phyloP scores from a whole-genome alignment of 64 coral and sea anemone genomes.

The Stylophora pistillata region DNA sequence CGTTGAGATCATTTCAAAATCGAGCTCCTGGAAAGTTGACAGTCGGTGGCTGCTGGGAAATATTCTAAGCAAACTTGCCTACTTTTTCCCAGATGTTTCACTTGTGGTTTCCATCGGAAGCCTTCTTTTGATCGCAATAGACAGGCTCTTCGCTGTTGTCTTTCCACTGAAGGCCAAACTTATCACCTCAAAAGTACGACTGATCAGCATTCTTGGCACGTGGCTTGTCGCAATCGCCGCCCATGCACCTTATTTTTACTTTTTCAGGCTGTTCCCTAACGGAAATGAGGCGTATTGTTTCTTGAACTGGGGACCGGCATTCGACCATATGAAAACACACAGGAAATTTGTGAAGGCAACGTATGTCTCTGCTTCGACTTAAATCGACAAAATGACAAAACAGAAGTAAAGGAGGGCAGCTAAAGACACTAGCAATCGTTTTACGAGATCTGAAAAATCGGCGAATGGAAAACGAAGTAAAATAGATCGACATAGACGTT shows the following conservation, averaged over 20 bases:
- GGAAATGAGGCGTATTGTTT: neutral
- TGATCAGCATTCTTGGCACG: constrained; percentile 15
- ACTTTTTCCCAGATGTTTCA: constrained; percentile 42
- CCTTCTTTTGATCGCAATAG: constrained; percentile 27
- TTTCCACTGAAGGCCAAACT: constrained; percentile 21
- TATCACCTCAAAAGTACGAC: neutral
- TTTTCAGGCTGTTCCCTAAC: neutral
- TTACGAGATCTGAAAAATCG: too few species aligned
- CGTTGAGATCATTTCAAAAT: neutral
- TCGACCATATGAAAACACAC: constrained; percentile 10
- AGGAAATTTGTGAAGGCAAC: neutral
- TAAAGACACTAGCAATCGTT: too few species aligned
- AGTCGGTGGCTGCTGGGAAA: neutral
- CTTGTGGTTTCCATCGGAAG: constrained; percentile 29
- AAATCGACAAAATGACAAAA: too few species aligned
- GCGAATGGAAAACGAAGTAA: too few species aligned
- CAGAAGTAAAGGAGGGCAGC: too few species aligned
- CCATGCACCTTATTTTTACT: neutral
- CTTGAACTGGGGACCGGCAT: neutral
- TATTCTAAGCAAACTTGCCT: constrained; percentile 34
- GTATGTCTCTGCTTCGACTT: too few species aligned
- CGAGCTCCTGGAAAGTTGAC: neutral
- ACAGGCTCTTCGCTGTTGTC: constrained; percentile 26
- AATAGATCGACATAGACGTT: too few species aligned
- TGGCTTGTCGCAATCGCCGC: constrained; percentile 26